phyloP scores from a whole-genome alignment of 2,113 vertebrate species.

The Stegastes partitus region DNA sequence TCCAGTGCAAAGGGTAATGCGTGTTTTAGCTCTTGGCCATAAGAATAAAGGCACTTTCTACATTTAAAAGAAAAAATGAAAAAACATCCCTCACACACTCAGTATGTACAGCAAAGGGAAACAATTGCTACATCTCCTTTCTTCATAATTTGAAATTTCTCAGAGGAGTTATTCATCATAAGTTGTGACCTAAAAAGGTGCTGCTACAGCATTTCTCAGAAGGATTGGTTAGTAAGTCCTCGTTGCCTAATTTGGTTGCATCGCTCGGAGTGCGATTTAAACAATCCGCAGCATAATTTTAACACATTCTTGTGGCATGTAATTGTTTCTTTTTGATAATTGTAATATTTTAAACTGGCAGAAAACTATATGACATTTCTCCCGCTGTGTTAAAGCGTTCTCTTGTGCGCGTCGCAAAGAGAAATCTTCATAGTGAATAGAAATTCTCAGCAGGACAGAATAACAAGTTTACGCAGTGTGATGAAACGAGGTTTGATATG shows the following conservation, averaged over 20 bases:
- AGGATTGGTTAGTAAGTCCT: constrained; percentile 68
- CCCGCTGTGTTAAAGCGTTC: constrained; percentile 42
- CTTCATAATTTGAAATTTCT: constrained; percentile 66
- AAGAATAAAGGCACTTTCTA: constrained; percentile 32
- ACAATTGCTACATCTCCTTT: constrained; percentile 60
- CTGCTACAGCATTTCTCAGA: constrained; percentile 69
- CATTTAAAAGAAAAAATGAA: too few relatives aligned
- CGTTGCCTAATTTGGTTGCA: constrained; percentile 69
- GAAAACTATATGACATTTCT: constrained; percentile 40
- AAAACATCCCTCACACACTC: constrained; percentile 37
- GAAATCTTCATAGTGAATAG: constrained; percentile 43
- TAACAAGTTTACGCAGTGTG: constrained; percentile 46
- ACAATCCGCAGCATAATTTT: constrained; percentile 53
- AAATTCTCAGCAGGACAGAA: constrained; percentile 55
- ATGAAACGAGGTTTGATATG: constrained; percentile 50
- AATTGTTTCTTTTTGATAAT: constrained; percentile 46
- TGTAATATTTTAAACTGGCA: constrained; percentile 54
- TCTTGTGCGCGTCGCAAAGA: constrained; percentile 14
- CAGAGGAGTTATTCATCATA: constrained; percentile 79
- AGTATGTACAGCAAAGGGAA: constrained; percentile 68
- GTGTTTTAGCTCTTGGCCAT: constrained; percentile 29
- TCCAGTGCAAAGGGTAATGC: constrained; percentile 32
- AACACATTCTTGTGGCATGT: constrained; percentile 41
- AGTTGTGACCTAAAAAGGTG: constrained; percentile 78
- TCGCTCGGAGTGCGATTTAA: constrained; percentile 62